Evolutionary conservation across 2,888 invertebrate genomes (phyloP).

Genomic region (Torymus aiolomorphi): DNA sequence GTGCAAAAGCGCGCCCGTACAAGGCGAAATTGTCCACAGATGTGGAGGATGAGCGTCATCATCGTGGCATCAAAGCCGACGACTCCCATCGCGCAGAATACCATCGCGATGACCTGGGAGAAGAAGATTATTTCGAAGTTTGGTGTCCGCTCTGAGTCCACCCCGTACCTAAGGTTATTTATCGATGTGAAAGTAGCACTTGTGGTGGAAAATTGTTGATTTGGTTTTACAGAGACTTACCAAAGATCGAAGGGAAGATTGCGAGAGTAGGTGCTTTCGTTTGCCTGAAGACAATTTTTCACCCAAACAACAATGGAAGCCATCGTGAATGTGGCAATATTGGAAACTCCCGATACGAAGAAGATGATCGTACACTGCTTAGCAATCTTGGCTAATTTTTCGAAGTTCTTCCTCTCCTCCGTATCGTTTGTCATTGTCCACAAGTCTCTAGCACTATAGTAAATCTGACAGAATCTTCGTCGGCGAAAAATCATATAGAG

Average conservation of each 20-base stretch:
- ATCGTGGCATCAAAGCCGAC: conserved; percentile 56
- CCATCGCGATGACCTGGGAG: not conserved
- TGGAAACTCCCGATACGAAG: not conserved
- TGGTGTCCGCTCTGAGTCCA: not conserved
- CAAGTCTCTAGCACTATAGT: not conserved
- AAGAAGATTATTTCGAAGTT: not conserved
- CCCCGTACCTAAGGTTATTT: not conserved
- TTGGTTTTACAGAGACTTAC: not conserved
- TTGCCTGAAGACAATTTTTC: too few relatives aligned
- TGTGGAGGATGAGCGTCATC: conserved; percentile 58
- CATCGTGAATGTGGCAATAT: too few relatives aligned
- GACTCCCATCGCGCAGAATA: not conserved
- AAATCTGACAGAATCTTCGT: not conserved
- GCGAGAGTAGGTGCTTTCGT: not conserved
- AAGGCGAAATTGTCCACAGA: conserved; percentile 60
- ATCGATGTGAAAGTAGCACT: not conserved
- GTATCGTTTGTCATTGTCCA: not conserved
- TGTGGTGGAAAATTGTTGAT: not conserved
- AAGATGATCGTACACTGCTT: not conserved
- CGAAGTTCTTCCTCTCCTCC: not conserved
- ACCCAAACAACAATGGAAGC: too few relatives aligned
- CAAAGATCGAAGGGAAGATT: not conserved
- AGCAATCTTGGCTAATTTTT: not conserved
- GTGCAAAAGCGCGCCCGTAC: conserved; percentile 54
- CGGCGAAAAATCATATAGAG: conserved; percentile 51